Percentiles rank a stretch among this genome's conserved stretches.
These are phyloP conservation scores for Anguilla japonica DNA, from an alignment of 2,113 vertebrate species.

Conservation along the genomic window DNA sequence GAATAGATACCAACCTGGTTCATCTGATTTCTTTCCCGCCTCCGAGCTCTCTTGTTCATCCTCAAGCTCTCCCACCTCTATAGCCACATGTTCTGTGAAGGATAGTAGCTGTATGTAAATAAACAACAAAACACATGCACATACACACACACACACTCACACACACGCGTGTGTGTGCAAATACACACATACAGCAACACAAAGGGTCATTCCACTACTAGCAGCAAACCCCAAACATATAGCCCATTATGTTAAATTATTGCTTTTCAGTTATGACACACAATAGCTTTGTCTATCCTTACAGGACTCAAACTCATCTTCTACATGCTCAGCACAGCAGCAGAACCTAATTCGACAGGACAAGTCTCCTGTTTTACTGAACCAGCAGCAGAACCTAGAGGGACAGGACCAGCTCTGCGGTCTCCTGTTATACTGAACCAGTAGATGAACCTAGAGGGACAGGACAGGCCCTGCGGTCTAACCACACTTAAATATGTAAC, in stretches of 20 bases:
- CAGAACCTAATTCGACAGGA: too few relatives aligned
- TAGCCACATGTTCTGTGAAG: conserved; percentile 60
- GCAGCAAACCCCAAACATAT: background rate
- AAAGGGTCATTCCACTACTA: background rate
- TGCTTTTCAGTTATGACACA: background rate
- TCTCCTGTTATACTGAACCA: background rate
- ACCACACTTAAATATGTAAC: background rate
- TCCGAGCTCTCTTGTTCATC: conserved; percentile 57
- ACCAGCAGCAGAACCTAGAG: background rate
- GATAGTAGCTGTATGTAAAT: background rate
- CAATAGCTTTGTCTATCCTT: background rate
- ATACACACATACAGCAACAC: background rate
- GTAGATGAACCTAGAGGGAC: background rate
- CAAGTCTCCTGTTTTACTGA: background rate
- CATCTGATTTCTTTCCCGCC: conserved; percentile 51
- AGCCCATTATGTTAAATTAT: background rate
- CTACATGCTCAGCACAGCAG: too few relatives aligned
- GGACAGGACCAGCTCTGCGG: background rate
- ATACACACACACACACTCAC: background rate
- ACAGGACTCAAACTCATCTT: background rate
- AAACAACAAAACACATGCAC: background rate
- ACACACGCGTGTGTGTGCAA: too few relatives aligned
- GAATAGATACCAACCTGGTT: conserved; percentile 58
- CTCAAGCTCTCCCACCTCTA: conserved; percentile 67
- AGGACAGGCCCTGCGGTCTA: background rate